A percentile compares a stretch with the other conserved stretches of the same genome.
These are phyloP conservation scores for Sphecodes monilicornis DNA, from an alignment of 2,888 invertebrate species.

Conservation along the genomic window DNA sequence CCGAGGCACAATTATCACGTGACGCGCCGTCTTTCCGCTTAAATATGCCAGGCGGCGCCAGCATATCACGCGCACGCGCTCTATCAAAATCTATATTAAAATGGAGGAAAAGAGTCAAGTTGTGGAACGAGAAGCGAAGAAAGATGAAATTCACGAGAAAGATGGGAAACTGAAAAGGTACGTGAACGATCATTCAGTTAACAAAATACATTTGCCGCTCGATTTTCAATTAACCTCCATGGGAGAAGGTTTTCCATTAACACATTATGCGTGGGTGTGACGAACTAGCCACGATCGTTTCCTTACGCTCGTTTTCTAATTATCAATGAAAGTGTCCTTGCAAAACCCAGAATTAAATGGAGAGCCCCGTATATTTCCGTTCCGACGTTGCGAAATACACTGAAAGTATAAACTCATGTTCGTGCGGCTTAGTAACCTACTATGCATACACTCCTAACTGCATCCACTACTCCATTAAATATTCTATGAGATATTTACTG, in stretches of 20 bases:
- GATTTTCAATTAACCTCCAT: background rate
- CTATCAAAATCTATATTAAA: slow-evolving; percentile 81
- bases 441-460: background rate
- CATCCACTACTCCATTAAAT: background rate
- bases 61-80: slow-evolving; percentile 54
- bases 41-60: slow-evolving; percentile 56
- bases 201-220: background rate
- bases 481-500: background rate
- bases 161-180: slow-evolving; percentile 85
- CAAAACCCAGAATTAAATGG: background rate
- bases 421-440: slow-evolving; percentile 39
- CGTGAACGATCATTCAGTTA: background rate
- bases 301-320: slow-evolving; percentile 17
- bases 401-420: background rate
- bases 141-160: slow-evolving; percentile 85
- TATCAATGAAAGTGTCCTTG: background rate
- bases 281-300: slow-evolving; percentile 29
- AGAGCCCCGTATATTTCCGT: background rate
- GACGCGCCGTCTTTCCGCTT: slow-evolving; percentile 28
- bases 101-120: slow-evolving; percentile 85
- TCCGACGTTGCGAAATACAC: background rate
- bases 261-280: background rate
- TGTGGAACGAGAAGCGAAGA: slow-evolving; percentile 84
- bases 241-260: background rate
- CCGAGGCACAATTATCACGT: slow-evolving; percentile 30